phyloP scores from a whole-genome alignment of 23 tunicate species.

The Halocynthia aurantium region DNA sequence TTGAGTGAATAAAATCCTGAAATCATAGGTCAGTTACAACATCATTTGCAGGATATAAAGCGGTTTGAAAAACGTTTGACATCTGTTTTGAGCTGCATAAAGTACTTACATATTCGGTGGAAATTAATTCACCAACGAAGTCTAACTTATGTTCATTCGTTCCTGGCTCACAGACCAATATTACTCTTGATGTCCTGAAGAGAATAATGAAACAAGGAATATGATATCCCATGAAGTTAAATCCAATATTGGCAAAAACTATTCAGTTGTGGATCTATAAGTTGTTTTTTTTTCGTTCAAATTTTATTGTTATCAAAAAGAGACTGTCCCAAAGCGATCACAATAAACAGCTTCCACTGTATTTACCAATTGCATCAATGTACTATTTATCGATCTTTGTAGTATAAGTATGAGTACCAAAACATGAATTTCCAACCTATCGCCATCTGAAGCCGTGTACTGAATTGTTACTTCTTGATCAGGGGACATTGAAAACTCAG shows the following conservation, averaged over 20 bases:
- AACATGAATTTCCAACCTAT: neutral
- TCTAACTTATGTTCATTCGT: slow-evolving; percentile 28
- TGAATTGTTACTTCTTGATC: slow-evolving; percentile 15
- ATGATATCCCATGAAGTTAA: neutral
- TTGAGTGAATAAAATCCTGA: slow-evolving; percentile 58
- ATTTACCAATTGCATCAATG: no score
- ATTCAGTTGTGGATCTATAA: no score
- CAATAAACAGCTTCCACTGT: no score
- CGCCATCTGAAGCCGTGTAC: slow-evolving; percentile 18
- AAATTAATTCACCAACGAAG: slow-evolving; percentile 65
- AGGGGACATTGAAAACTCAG: slow-evolving; percentile 7
- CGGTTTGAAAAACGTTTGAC: no score
- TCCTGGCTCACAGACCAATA: slow-evolving; percentile 24
- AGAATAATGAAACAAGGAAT: neutral
- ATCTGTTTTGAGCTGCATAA: no score
- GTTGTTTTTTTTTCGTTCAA: no score
- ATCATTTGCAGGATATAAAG: no score
- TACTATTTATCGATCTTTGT: no score
- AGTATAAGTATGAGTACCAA: no score
- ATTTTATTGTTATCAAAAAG: no score
- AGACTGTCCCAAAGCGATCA: no score
- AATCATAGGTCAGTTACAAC: neutral
- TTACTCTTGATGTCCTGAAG: slow-evolving; percentile 32
- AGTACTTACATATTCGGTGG: slow-evolving; percentile 69
- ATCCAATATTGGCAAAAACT: no score